Conservation (phyloP, 1,140 invertebrate species). For the Agrypnia vestita region DNA sequence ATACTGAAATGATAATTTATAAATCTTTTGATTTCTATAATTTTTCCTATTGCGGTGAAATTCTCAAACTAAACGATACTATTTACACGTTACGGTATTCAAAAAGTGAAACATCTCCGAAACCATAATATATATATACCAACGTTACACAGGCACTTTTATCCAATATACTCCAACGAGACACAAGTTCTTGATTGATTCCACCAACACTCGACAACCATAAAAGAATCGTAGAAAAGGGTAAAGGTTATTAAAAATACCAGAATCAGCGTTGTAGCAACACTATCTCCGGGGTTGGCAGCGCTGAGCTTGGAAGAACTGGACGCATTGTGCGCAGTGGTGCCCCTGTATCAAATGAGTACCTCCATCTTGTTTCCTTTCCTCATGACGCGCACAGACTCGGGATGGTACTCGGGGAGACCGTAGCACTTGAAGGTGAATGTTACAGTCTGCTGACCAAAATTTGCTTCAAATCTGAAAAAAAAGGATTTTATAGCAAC, state of each 20-base stretch:
- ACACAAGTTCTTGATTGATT: constrained; percentile 19
- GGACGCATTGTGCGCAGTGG: constrained; percentile 45
- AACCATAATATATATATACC: neutral
- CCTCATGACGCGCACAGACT: constrained; percentile 79
- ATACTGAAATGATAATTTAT: too few species aligned
- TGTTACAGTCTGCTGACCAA: constrained; percentile 85
- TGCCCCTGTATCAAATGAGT: constrained; percentile 76
- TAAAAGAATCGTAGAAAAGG: constrained; percentile 25
- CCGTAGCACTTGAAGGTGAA: constrained; percentile 85
- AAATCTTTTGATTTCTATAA: too few species aligned
- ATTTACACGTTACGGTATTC: constrained; percentile 5
- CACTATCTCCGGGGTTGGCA: constrained; percentile 29
- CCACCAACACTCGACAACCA: constrained; percentile 9
- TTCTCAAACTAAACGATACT: neutral
- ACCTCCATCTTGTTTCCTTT: constrained; percentile 88
- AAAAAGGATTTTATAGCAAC: constrained; percentile 5
- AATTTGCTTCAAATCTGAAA: constrained; percentile 86
- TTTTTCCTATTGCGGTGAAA: neutral
- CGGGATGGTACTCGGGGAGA: constrained; percentile 78
- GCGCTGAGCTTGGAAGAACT: constrained; percentile 50
- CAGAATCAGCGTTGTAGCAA: neutral
- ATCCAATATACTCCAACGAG: constrained; percentile 23
- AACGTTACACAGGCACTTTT: constrained; percentile 45
- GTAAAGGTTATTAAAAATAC: constrained; percentile 9
- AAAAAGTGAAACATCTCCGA: constrained; percentile 33